A percentile compares a stretch with the other conserved stretches of the same genome.
Evolutionary conservation across 2,113 vertebrate genomes (phyloP).

Genomic region (Poecilia latipinna): DNA sequence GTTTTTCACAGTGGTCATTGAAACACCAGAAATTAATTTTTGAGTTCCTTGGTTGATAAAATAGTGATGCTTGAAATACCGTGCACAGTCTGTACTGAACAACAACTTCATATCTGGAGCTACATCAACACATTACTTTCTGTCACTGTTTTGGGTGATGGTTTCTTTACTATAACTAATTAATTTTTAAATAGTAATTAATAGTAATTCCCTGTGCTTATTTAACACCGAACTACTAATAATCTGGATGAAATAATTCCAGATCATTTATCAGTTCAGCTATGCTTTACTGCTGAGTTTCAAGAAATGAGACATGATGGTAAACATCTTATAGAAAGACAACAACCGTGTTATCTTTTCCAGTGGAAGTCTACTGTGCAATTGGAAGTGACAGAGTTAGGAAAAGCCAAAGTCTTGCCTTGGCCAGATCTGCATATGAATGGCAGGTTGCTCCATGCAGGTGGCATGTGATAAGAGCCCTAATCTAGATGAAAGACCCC

Average conservation of each 20-base stretch:
- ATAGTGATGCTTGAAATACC: neutral
- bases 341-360: conserved; percentile 57
- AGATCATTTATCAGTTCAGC: neutral
- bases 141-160: neutral
- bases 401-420: conserved; percentile 56
- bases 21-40: conserved; percentile 5
- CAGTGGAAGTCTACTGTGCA: conserved; percentile 50
- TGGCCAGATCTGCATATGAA: conserved; percentile 74
- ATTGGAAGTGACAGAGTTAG: conserved; percentile 70
- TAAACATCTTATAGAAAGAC: conserved; percentile 37
- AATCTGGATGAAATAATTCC: neutral
- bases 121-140: neutral
- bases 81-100: neutral
- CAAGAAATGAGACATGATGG: conserved; percentile 34
- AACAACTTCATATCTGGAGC: neutral
- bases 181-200: neutral
- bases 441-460: conserved; percentile 71
- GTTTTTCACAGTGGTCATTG: conserved; percentile 18
- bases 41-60: neutral
- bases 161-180: neutral
- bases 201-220: neutral
- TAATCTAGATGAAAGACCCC: conserved; percentile 76
- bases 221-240: neutral
- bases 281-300: conserved; percentile 21
- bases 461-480: conserved; percentile 74